Evolutionary conservation across 2,797 vertebrate genomes (phyloP).

Genomic region (Sardinella longiceps): DNA sequence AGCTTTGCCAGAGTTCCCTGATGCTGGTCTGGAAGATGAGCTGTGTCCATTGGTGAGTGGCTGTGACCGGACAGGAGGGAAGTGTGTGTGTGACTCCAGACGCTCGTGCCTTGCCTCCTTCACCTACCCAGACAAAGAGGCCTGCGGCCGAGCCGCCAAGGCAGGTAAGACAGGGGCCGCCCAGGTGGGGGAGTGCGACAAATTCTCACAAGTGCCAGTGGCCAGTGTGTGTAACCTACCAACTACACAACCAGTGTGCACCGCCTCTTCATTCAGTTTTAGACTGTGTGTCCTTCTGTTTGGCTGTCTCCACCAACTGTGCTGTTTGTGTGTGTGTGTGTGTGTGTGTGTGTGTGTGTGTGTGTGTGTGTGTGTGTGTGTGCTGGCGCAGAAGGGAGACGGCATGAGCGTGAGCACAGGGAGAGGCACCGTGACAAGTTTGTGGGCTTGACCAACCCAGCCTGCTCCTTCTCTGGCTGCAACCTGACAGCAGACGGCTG

Average conservation of each 20-base stretch:
- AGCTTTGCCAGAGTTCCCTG: constrained; percentile 67
- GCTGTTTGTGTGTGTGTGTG: no score
- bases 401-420: constrained; percentile 62
- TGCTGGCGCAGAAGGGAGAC: constrained; percentile 62
- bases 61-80: constrained; percentile 69
- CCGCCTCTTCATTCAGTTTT: no score
- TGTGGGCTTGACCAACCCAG: constrained; percentile 72
- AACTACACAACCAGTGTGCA: not conserved
- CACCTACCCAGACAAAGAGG: constrained; percentile 70
- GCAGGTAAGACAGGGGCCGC: constrained; percentile 64
- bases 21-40: constrained; percentile 72
- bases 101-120: constrained; percentile 75
- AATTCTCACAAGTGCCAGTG: not conserved
- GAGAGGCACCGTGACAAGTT: constrained; percentile 72
- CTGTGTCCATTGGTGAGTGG: constrained; percentile 76
- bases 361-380: not conserved
- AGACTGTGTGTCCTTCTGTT: no score
- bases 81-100: constrained; percentile 75
- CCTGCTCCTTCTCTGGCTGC: constrained; percentile 79
- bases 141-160: constrained; percentile 67
- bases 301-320: no score
- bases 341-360: not conserved
- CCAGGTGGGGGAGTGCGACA: not conserved
- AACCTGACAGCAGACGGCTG: constrained; percentile 79
- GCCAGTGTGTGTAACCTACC: not conserved